Base-by-base conservation (phyloP, 2,113 vertebrate species). In the Puffinus mauretanicus region DNA sequence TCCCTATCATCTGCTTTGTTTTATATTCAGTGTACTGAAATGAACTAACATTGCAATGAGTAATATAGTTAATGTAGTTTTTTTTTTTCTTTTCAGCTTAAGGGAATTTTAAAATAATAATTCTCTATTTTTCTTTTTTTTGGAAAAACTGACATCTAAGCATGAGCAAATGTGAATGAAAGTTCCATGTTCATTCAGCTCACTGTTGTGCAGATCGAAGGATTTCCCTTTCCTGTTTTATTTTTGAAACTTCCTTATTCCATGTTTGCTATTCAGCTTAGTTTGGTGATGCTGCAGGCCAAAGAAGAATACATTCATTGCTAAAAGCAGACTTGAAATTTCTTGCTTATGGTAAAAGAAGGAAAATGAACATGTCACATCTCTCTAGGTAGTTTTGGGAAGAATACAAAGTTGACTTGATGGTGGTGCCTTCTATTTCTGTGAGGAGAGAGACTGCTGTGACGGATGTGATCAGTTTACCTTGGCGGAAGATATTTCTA, bases 141-240 rank as follows among this genome's bases (percentile, higher is more conserved):
- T n/a, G 4, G 10, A 20, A 61, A 52, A 69, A 90, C 29, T 32
- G 0, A 44, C 7, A 16, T 70, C 13, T 65, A 58, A 61, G 38
- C 32, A 46, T 55, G 66, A 93, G 55, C 20, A 94, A 95, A 81
- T 18, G 6, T 57, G 87, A 95, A 75, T 72, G 70, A 80, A 80
- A 95, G 75, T 61, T 78, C 40, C 0, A 0, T 61, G 24, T 71
- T 79, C 34, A 40, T 92, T 93, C 67, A 96, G 40, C 16, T 88
- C 51, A 61, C 49, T 66, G 27, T 77, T 94, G 82, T 47, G 72
- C 72, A 95, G 90, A 66, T 70, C 30, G 77, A 64, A 95, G 90
- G 76, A 90, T 96, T 96, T 96, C 90, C 82, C 61, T 86, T 96
- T 95, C 88, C 90, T 88, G 82, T 66, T 86, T 90, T 86, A 78